These are phyloP conservation scores for Cordilura impudica DNA, from an alignment of 2,888 invertebrate genomes.

Conservation along the genomic window DNA sequence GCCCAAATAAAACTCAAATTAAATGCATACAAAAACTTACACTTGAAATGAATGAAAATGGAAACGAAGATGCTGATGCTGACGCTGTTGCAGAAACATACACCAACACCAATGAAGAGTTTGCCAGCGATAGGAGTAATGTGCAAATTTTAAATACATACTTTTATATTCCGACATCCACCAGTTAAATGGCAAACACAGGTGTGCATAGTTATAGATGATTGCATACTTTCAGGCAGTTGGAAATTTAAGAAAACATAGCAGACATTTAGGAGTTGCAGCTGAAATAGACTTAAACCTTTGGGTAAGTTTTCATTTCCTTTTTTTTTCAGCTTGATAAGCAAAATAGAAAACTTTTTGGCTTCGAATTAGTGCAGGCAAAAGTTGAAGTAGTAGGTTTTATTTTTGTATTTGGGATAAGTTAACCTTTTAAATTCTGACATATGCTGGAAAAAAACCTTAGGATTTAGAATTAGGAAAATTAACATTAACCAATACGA, in stretches of 20 bases:
- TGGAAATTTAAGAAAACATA: conserved; percentile 57
- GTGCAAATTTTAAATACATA: conserved; percentile 49
- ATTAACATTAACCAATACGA: too few relatives aligned
- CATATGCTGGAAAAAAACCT: too few relatives aligned
- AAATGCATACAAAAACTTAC: conserved; percentile 53
- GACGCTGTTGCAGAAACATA: neutral
- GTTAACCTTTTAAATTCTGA: too few relatives aligned
- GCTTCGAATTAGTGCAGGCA: conserved; percentile 60
- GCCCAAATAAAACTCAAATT: conserved; percentile 41
- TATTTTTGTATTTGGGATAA: neutral
- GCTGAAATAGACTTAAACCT: conserved; percentile 45
- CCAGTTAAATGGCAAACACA: conserved; percentile 55
- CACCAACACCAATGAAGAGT: neutral
- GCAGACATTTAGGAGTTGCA: conserved; percentile 53
- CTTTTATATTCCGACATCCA: neutral
- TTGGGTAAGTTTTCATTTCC: conserved; percentile 51
- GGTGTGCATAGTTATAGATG: conserved; percentile 60
- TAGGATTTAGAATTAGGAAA: too few relatives aligned
- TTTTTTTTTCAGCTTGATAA: conserved; percentile 22
- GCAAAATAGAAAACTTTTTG: conserved; percentile 59
- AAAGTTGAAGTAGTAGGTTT: conserved; percentile 43
- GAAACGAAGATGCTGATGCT: neutral
- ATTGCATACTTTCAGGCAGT: conserved; percentile 62
- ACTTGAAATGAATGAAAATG: neutral
- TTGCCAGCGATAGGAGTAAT: conserved; percentile 22